Evolutionary conservation across 2,113 vertebrate species (phyloP), one percentile per base, ranked within the genome.

Genomic region (Lagopus leucura): DNA sequence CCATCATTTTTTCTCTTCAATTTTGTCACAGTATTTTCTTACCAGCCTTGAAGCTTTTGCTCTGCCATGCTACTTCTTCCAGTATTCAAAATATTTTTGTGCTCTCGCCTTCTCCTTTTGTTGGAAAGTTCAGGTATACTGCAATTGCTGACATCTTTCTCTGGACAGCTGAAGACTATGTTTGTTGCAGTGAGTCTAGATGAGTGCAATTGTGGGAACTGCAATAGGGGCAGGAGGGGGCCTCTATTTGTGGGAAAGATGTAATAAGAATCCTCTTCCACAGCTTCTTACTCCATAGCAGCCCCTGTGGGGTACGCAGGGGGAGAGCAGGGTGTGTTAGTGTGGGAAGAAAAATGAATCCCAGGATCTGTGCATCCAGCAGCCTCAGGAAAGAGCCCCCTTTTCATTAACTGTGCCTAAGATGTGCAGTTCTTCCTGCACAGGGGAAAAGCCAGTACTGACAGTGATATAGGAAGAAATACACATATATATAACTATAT

Each of bases 181-280:
- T 48, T 92, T 82, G 69, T 69, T 91, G 92, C 63, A 65, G 79
- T 28, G 72, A 88, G 69, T 67, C 40, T 88, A 82, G 85, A 42
- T 16, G 50, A 88, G 64, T 48, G 89, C 89, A 88, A 78, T 48
- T 92, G 73, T 95, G 88, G 94, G 89, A 94, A 95, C 47, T 63
- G 58, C 72, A 94, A 91, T 11, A 87, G 86, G 90, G 93, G 89
- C 89, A 94, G 89, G 90, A 95, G 93, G 94, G 90, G 79, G 90
- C 73, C 94, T 83, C 70, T 87, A 38, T 94, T 94, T 93, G 92
- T 90, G 94, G 93, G 82, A 95, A 94, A 82, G 52, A 89, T 86
- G 91, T 93, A 92, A 94, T 43, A 88, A 73, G 86, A 96, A 88
- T 72, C 93, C 58, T 91, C 80, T 96, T 94, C 95, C 94, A 92